Evolutionary conservation across 2,888 invertebrate genomes (phyloP).

Genomic region (Hirtodrosophila trivittata): DNA sequence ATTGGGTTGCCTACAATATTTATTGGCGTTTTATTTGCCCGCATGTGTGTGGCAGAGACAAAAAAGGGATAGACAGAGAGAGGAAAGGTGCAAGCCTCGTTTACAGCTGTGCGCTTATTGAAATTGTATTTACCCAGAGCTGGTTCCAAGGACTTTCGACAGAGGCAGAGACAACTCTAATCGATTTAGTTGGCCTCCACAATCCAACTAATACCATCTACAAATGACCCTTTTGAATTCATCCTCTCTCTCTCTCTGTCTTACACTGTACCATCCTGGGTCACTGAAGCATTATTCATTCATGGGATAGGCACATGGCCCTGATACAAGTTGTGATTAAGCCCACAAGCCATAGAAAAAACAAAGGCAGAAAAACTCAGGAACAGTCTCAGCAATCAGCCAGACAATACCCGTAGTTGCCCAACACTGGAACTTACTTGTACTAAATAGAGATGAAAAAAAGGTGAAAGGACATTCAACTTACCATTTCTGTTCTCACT

Average conservation of each 20-base stretch:
- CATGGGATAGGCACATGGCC: constrained; percentile 51
- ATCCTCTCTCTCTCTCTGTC: not conserved
- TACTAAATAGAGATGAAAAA: not conserved
- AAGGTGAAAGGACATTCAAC: constrained; percentile 82
- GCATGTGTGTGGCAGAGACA: constrained; percentile 4
- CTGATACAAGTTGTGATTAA: constrained; percentile 62
- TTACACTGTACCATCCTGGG: constrained; percentile 8
- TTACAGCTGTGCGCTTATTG: constrained; percentile 40
- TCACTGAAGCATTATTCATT: constrained; percentile 60
- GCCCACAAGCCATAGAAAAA: constrained; percentile 56
- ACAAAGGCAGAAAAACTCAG: constrained; percentile 34
- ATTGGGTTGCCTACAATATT: constrained; percentile 19
- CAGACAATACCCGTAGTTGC: constrained; percentile 20
- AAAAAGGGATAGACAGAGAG: not conserved
- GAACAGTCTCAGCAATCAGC: constrained; percentile 34
- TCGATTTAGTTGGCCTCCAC: constrained; percentile 63
- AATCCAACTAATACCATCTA: constrained; percentile 42
- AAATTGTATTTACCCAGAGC: constrained; percentile 39
- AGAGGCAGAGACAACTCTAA: constrained; percentile 40
- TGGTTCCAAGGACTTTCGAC: constrained; percentile 15
- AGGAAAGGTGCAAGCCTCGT: constrained; percentile 6
- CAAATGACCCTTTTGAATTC: constrained; percentile 6
- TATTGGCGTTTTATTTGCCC: constrained; percentile 11
- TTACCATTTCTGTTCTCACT: constrained; percentile 99
- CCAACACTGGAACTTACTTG: constrained; percentile 5